Percentiles rank a stretch among this genome's conserved stretches.
Conservation (phyloP, 2,888 invertebrate genomes). For the Amphipyra tragopoginis region DNA sequence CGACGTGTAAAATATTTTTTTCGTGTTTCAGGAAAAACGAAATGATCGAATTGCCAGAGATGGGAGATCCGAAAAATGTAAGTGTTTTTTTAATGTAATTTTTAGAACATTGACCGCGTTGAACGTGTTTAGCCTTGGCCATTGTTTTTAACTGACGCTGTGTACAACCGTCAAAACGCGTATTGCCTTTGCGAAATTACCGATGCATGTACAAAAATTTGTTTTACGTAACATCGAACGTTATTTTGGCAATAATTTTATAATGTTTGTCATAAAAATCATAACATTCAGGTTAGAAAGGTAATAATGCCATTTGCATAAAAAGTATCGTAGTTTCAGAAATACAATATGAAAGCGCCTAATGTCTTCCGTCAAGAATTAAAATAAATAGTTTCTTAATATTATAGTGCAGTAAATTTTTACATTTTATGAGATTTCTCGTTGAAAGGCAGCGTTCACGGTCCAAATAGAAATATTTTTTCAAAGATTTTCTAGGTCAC, state of each 20-base stretch:
- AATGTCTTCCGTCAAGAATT: slow-evolving; percentile 22
- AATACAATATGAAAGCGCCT: slow-evolving; percentile 27
- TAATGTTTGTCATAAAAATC: slow-evolving; percentile 1
- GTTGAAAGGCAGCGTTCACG: slow-evolving; percentile 57
- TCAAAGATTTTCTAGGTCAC: slow-evolving; percentile 53
- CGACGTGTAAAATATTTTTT: slow-evolving; percentile 26
- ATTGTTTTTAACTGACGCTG: slow-evolving; percentile 36
- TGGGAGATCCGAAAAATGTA: slow-evolving; percentile 71
- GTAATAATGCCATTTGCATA: slow-evolving; percentile 1
- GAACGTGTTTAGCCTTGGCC: slow-evolving; percentile 37
- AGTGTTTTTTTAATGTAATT: slow-evolving; percentile 57
- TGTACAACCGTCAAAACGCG: slow-evolving; percentile 26
- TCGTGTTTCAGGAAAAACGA: slow-evolving; percentile 76
- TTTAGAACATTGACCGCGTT: slow-evolving; percentile 27
- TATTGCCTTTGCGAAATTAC: slow-evolving; percentile 39
- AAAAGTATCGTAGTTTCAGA: slow-evolving; percentile 5
- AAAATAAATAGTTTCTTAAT: slow-evolving; percentile 35
- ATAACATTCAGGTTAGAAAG: background rate
- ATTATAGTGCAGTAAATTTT: slow-evolving; percentile 21
- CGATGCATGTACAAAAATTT: slow-evolving; percentile 22
- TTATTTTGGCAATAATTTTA: slow-evolving; percentile 8
- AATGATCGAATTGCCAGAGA: slow-evolving; percentile 64
- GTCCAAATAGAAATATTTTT: slow-evolving; percentile 53
- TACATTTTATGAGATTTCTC: slow-evolving; percentile 41
- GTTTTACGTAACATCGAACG: slow-evolving; percentile 13